Conservation (phyloP, 1,140 invertebrate species). For the Sycophila sp. region DNA sequence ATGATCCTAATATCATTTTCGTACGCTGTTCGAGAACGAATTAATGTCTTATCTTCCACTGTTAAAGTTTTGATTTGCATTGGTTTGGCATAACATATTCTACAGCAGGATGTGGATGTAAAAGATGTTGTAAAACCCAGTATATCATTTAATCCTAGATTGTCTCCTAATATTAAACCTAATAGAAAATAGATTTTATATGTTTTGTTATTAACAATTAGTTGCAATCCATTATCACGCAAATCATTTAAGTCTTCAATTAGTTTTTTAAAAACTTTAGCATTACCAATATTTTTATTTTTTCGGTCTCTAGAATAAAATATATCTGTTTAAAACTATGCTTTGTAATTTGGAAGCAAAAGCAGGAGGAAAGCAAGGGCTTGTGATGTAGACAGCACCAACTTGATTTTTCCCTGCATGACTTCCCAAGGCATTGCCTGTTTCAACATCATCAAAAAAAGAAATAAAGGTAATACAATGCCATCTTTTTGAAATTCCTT, state of each 20-base stretch:
- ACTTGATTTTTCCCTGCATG: slow-evolving; percentile 37
- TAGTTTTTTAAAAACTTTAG: slow-evolving; percentile 30
- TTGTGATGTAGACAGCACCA: slow-evolving; percentile 22
- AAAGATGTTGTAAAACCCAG: slow-evolving; percentile 34
- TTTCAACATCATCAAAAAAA: slow-evolving; percentile 43
- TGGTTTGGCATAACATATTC: slow-evolving; percentile 26
- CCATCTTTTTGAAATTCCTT: slow-evolving; percentile 5
- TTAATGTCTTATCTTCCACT: background rate
- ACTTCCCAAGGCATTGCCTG: slow-evolving; percentile 29
- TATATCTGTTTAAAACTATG: slow-evolving; percentile 6
- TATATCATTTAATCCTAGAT: slow-evolving; percentile 36
- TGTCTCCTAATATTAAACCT: slow-evolving; percentile 30
- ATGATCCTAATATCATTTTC: slow-evolving; percentile 14
- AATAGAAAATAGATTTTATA: slow-evolving; percentile 32
- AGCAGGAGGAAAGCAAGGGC: slow-evolving; percentile 26
- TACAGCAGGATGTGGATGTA: slow-evolving; percentile 27
- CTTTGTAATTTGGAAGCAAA: slow-evolving; percentile 24
- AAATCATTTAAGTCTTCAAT: slow-evolving; percentile 40
- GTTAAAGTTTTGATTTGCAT: slow-evolving; percentile 2
- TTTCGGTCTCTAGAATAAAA: slow-evolving; percentile 35
- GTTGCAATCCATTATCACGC: slow-evolving; percentile 20
- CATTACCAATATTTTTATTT: slow-evolving; percentile 37
- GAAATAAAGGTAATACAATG: slow-evolving; percentile 39
- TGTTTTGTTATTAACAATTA: slow-evolving; percentile 1
- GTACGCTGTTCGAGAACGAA: slow-evolving; percentile 5